phyloP scores from a whole-genome alignment of 1,140 invertebrate species.

The Drosophila ohnishii region DNA sequence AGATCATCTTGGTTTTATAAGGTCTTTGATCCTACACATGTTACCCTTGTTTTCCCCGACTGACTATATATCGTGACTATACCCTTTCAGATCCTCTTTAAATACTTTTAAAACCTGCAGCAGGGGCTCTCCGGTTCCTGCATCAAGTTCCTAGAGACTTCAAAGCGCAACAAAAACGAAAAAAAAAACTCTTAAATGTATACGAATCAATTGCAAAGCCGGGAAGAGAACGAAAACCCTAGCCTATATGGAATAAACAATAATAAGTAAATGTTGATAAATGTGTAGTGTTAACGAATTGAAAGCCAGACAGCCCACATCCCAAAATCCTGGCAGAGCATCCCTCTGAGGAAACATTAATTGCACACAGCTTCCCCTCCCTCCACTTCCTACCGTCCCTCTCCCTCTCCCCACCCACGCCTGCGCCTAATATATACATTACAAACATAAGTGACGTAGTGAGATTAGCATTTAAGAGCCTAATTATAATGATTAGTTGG shows the following conservation, averaged over 20 bases:
- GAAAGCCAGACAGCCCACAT: slow-evolving; percentile 29
- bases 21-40: background rate
- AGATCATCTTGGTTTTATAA: background rate
- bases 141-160: slow-evolving; percentile 69
- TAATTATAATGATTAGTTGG: slow-evolving; percentile 69
- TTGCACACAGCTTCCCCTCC: slow-evolving; percentile 18
- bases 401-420: slow-evolving; percentile 9
- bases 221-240: slow-evolving; percentile 25
- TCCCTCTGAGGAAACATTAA: background rate
- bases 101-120: slow-evolving; percentile 32
- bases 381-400: background rate
- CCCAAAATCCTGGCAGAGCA: slow-evolving; percentile 19
- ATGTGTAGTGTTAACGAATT: slow-evolving; percentile 76
- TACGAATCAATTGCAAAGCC: slow-evolving; percentile 56
- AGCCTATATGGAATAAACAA: slow-evolving; percentile 48
- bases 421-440: slow-evolving; percentile 53
- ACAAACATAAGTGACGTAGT: slow-evolving; percentile 59
- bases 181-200: slow-evolving; percentile 52
- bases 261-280: slow-evolving; percentile 77
- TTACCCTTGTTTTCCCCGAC: slow-evolving; percentile 18
- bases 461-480: slow-evolving; percentile 75
- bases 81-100: slow-evolving; percentile 9
- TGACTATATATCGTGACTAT: slow-evolving; percentile 13
- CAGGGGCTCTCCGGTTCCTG: slow-evolving; percentile 29
- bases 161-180: slow-evolving; percentile 47